Percentiles rank a stretch among this genome's conserved stretches.
Conservation (phyloP, 2,888 invertebrate genomes). For the Calameuta idolon region DNA sequence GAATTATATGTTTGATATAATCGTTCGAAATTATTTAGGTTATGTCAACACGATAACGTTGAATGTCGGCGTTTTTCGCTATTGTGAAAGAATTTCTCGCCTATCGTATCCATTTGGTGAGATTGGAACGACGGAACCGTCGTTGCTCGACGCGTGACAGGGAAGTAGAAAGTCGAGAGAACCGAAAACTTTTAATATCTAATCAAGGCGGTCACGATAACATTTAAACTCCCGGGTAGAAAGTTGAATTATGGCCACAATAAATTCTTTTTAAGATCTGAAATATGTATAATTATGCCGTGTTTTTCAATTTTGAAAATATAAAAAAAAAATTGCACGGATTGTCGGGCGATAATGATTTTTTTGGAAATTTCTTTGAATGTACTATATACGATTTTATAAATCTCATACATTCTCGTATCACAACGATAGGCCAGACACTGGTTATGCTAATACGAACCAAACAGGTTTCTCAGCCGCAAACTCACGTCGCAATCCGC, state of each 20-base stretch:
- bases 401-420: background rate
- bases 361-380: background rate
- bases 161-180: background rate
- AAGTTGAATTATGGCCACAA: background rate
- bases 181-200: background rate
- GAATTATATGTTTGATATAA: background rate
- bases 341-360: background rate
- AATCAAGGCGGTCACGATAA: background rate
- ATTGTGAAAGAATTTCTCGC: background rate
- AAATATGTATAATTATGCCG: background rate
- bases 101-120: background rate
- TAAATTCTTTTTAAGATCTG: too few species aligned
- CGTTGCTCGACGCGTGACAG: background rate
- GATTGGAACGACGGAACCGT: too few species aligned
- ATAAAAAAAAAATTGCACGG: background rate
- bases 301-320: background rate
- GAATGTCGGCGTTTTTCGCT: background rate
- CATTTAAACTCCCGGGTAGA: background rate
- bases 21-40: background rate
- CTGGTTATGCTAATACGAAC: conserved; percentile 3
- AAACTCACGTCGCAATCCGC: background rate
- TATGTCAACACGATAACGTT: background rate
- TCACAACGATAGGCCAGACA: background rate
- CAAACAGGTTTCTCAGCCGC: background rate
- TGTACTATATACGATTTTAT: background rate